phyloP scores from a whole-genome alignment of 2,888 invertebrate species.

The Ophion ventricosus region DNA sequence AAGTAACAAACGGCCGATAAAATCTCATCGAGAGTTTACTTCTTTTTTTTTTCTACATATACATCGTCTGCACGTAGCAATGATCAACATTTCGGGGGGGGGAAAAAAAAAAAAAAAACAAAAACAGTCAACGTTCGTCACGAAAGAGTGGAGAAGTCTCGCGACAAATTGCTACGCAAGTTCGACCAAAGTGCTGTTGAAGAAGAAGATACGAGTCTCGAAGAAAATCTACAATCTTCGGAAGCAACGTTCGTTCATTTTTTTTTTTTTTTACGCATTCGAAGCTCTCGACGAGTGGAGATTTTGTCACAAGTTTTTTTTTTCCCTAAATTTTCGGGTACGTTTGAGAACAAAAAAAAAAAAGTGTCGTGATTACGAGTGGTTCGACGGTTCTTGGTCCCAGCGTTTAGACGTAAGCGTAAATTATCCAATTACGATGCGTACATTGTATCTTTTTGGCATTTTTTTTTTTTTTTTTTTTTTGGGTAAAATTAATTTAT shows the following conservation, averaged over 20 bases:
- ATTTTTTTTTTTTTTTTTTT: not conserved
- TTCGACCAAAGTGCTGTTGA: constrained; percentile 44
- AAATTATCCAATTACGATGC: not conserved
- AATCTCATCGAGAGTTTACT: not conserved
- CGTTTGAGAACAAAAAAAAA: not conserved
- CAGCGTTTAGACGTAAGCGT: too few species aligned
- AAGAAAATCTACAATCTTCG: not conserved
- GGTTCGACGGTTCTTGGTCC: constrained; percentile 34
- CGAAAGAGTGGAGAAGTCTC: not conserved
- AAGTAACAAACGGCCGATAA: not conserved
- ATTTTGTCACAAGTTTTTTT: not conserved
- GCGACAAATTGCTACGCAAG: constrained; percentile 40
- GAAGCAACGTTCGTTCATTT: not conserved
- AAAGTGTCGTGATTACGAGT: constrained; percentile 43
- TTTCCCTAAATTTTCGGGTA: not conserved
- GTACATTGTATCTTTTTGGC: not conserved
- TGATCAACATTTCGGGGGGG: too few species aligned
- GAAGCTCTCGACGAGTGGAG: not conserved
- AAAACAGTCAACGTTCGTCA: not conserved
- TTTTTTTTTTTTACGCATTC: not conserved
- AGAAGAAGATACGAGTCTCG: not conserved
- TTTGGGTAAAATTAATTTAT: not conserved
- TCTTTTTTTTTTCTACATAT: not conserved
- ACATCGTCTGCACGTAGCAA: too few species aligned
- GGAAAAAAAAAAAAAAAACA: too few species aligned